Conservation (phyloP, 2,113 vertebrate genomes). For the Diadophis punctatus region DNA sequence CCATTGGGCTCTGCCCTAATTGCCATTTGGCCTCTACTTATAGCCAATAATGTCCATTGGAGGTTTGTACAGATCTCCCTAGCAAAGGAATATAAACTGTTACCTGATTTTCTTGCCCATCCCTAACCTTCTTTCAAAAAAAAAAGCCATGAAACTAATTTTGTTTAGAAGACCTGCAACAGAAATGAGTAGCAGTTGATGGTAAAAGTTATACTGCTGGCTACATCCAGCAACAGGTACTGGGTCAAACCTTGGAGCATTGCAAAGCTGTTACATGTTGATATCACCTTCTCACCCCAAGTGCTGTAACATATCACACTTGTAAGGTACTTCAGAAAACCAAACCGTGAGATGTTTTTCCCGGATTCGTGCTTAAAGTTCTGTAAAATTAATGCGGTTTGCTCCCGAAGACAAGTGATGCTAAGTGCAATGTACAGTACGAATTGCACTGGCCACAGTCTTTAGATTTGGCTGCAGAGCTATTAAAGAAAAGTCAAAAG, state of each 20-base stretch:
- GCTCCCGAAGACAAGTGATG: not conserved
- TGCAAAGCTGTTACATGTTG: not conserved
- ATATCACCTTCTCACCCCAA: not conserved
- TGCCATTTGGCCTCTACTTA: not conserved
- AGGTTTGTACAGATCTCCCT: not conserved
- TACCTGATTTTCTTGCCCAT: not conserved
- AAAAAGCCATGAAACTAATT: not conserved
- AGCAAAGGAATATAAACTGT: not conserved
- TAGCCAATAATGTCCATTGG: not conserved
- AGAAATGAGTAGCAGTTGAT: not conserved
- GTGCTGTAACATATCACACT: not conserved
- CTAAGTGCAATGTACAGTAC: not conserved
- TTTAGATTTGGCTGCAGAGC: not conserved
- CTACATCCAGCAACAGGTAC: not conserved
- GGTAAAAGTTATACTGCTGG: not conserved
- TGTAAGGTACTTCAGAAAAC: not conserved
- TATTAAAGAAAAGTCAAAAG: not conserved
- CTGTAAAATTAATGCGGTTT: not conserved
- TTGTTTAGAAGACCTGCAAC: not conserved
- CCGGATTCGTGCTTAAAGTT: not conserved
- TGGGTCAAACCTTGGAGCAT: not conserved
- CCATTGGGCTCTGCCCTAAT: not conserved
- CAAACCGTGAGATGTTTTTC: not conserved
- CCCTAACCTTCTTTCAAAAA: not conserved
- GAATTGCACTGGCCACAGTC: not conserved